Base-by-base conservation (phyloP, 1,140 invertebrate species). In the Lasioglossum baleicum region DNA sequence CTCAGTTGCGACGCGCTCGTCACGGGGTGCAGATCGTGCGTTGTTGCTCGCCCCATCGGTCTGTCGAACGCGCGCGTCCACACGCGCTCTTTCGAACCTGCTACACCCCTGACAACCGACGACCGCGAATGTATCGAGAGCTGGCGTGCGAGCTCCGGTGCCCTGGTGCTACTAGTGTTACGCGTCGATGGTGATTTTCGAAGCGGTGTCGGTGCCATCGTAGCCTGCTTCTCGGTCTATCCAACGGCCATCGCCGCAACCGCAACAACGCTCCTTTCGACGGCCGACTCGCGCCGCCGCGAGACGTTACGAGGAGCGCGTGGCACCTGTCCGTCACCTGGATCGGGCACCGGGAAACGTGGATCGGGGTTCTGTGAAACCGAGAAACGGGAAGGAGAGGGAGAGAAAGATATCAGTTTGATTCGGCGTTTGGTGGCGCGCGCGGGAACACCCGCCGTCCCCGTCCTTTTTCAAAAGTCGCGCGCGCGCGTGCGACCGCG, bases 1-100 rank as follows among this genome's bases (percentile, higher is more conserved):
- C 88, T 93, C 91, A 93, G 92, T 93, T 91, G 92, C 91, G 92
- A 92, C 92, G 92, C 92, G 92, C 91, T 91, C 91, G 90, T 91
- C 92, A 92, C 91, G 90, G 92, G 91, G 91, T 92, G 89, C 85
- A 90, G 84, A 85, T 91, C 90, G 90, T 90, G 84, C 83, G 85
- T 79, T 79, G 83, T 80, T 83, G 17, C 81, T 82, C 80, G 85
- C 72, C 75, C 82, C 68, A 75, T 86, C 82, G 68, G 65, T 83
- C 63, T 26, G 22, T 77, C 22, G 64, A 70, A 22, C 79, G 77
- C 83, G 83, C 84, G 83, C 83, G 76, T 40, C 22, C 51, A 51
- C 80, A 79, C 75, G 80, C 82, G 51, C 51, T 20, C 13, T 7
- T 67, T 53, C 20, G 70, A 60, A 44, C 75, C 80, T 70, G 58